phyloP scores from a whole-genome alignment of 2,888 invertebrate species.

The Adelognathus sp. region DNA sequence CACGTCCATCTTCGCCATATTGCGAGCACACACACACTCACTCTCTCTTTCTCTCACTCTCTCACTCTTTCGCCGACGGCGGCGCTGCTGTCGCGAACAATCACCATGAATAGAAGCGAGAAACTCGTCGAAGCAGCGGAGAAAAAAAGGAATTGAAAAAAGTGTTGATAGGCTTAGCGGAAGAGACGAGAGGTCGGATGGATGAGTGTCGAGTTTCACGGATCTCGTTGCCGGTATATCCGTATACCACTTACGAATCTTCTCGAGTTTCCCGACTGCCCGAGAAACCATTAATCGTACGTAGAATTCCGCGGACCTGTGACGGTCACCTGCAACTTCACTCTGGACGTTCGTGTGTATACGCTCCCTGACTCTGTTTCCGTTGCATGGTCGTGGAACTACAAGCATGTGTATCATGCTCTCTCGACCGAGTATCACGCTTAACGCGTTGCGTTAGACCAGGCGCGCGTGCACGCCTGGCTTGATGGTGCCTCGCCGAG shows the following conservation, averaged over 20 bases:
- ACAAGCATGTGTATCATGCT: neutral
- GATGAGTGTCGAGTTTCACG: slow-evolving; percentile 42
- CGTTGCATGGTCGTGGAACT: neutral
- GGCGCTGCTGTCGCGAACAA: too few relatives aligned
- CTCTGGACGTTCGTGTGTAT: neutral
- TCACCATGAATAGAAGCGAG: neutral
- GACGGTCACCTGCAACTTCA: slow-evolving; percentile 49
- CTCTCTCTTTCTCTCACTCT: too few relatives aligned
- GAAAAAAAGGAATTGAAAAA: slow-evolving; percentile 20
- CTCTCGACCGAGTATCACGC: slow-evolving; percentile 8
- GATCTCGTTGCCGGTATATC: slow-evolving; percentile 26
- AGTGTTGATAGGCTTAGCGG: slow-evolving; percentile 10
- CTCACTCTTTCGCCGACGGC: too few relatives aligned
- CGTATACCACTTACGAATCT: slow-evolving; percentile 23
- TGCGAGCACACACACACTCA: too few relatives aligned
- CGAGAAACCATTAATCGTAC: slow-evolving; percentile 63
- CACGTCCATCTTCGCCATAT: too few relatives aligned
- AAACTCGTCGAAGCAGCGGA: slow-evolving; percentile 3
- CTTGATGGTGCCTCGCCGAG: slow-evolving; percentile 11
- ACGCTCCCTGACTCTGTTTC: neutral
- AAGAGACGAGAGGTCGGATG: slow-evolving; percentile 14
- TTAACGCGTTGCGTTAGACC: slow-evolving; percentile 42
- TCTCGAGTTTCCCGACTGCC: slow-evolving; percentile 55
- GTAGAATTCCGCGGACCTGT: slow-evolving; percentile 55
- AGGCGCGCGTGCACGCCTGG: slow-evolving; percentile 40